A percentile compares a stretch with the other conserved stretches of the same genome.
Evolutionary conservation across 2,888 invertebrate genomes (phyloP).

Genomic region (Girardia tigrina): DNA sequence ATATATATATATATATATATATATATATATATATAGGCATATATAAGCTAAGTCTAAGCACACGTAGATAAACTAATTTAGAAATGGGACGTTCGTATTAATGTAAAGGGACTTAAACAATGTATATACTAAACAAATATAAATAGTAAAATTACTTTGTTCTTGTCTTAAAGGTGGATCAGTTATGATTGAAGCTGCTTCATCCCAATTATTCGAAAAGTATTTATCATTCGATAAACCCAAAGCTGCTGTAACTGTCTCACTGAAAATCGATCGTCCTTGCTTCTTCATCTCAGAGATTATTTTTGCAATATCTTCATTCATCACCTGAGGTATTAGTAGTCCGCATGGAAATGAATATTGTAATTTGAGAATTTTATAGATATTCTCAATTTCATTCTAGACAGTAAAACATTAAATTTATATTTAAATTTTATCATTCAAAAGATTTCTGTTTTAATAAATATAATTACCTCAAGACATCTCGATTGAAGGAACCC

Average conservation of each 20-base stretch:
- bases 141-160: no score
- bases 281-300: background rate
- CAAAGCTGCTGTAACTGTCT: background rate
- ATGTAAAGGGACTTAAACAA: no score
- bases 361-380: background rate
- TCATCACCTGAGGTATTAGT: background rate
- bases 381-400: background rate
- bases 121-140: no score
- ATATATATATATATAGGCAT: no score
- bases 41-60: no score
- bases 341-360: background rate
- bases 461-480: background rate
- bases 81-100: no score
- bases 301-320: background rate
- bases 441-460: background rate
- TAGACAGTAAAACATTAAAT: background rate
- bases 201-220: background rate
- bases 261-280: background rate
- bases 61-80: no score
- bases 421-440: background rate
- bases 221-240: background rate
- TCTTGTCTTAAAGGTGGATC: background rate
- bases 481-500: background rate
- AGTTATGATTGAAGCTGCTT: background rate
- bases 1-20: no score